These are phyloP conservation scores for Macaria notata DNA, from an alignment of 2,888 invertebrate genomes.

Conservation along the genomic window DNA sequence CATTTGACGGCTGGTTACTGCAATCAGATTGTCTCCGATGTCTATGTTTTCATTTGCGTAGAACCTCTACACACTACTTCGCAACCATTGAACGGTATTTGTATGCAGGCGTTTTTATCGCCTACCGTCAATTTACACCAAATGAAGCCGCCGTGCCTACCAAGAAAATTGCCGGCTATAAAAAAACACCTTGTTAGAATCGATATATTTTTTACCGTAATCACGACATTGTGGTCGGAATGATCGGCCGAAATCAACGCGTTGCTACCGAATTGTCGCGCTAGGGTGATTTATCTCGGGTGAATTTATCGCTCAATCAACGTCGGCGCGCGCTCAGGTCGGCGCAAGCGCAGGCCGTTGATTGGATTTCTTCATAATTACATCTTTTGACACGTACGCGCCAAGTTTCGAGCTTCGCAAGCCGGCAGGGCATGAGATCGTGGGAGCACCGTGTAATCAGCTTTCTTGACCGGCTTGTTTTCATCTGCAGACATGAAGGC, in stretches of 20 bases:
- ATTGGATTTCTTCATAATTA: slow-evolving; percentile 82
- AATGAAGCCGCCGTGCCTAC: slow-evolving; percentile 10
- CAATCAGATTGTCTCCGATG: neutral
- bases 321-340: slow-evolving; percentile 63
- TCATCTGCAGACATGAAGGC: slow-evolving; percentile 61
- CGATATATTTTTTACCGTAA: slow-evolving; percentile 34
- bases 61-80: too few species aligned
- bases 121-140: slow-evolving; percentile 10
- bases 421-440: slow-evolving; percentile 75
- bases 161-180: slow-evolving; percentile 18
- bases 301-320: slow-evolving; percentile 79
- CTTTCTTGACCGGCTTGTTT: slow-evolving; percentile 76
- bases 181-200: slow-evolving; percentile 36
- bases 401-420: slow-evolving; percentile 76
- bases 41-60: neutral
- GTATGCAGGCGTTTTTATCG: slow-evolving; percentile 4
- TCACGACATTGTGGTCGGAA: slow-evolving; percentile 32
- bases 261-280: slow-evolving; percentile 76
- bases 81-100: slow-evolving; percentile 4
- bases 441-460: slow-evolving; percentile 81
- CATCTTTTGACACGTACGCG: slow-evolving; percentile 81
- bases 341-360: slow-evolving; percentile 58
- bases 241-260: slow-evolving; percentile 47
- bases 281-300: slow-evolving; percentile 72
- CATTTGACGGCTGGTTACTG: neutral